Evolutionary conservation across 37 sponge, comb jelly and placozoan species (phyloP).

Genomic region (Eunapius fragilis): DNA sequence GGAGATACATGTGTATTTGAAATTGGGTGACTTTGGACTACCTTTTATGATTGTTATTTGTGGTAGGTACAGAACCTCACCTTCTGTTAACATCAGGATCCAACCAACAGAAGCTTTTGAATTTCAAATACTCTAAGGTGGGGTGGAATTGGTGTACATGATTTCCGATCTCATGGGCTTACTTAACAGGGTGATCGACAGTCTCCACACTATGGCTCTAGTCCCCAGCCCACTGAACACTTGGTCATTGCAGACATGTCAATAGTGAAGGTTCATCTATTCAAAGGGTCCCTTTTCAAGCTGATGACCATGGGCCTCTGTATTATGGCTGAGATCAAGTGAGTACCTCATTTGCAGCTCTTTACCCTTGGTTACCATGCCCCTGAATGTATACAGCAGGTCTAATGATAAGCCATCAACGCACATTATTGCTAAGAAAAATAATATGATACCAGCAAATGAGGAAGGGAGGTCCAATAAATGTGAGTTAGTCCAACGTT

Average conservation of each 20-base stretch:
- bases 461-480: background rate
- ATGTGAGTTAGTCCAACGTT: background rate
- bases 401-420: background rate
- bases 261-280: slow-evolving; percentile 22
- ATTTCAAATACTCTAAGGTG: slow-evolving; percentile 33
- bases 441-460: background rate
- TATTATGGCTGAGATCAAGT: slow-evolving; percentile 25
- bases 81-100: slow-evolving; percentile 16
- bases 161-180: background rate
- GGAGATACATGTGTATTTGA: background rate
- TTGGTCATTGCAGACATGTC: slow-evolving; percentile 33
- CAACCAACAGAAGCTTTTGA: slow-evolving; percentile 2
- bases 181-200: slow-evolving; percentile 28
- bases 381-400: background rate
- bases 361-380: background rate
- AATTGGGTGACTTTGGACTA: background rate
- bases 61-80: background rate
- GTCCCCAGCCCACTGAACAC: slow-evolving; percentile 31
- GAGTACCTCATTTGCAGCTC: background rate
- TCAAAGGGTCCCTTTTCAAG: slow-evolving; percentile 30
- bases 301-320: slow-evolving; percentile 23
- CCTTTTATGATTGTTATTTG: background rate
- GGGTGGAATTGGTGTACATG: background rate
- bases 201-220: slow-evolving; percentile 39
- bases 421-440: background rate